A percentile compares a stretch with the other conserved stretches of the same genome.
Evolutionary conservation across 2,113 vertebrate species (phyloP).

Genomic region (Antechinus stuartii): DNA sequence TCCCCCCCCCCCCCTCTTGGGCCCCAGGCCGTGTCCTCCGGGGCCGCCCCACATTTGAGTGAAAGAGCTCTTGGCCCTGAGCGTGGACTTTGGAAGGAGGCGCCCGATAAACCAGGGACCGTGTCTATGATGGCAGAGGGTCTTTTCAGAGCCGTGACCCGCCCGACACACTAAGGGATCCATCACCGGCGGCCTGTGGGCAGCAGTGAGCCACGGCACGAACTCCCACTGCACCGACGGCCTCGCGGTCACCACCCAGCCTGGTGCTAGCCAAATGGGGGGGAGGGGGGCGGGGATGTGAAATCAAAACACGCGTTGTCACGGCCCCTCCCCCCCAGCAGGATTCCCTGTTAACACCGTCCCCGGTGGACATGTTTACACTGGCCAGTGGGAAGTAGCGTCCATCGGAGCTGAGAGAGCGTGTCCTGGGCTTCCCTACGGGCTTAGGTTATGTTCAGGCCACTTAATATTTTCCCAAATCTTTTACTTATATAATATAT

Average conservation of each 20-base stretch:
- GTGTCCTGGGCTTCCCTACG: neutral
- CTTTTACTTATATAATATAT: slow-evolving; percentile 42
- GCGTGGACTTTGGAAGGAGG: neutral
- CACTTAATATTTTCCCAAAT: neutral
- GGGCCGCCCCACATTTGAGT: slow-evolving; percentile 11
- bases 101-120: neutral
- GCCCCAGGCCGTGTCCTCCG: neutral
- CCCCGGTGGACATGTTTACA: neutral
- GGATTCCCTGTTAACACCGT: neutral
- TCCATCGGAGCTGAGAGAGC: neutral
- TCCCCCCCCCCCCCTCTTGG: slow-evolving; percentile 9
- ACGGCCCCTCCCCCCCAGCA: neutral
- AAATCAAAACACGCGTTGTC: neutral
- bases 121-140: neutral
- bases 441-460: neutral
- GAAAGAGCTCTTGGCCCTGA: neutral
- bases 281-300: no score
- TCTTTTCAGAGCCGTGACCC: neutral
- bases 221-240: neutral
- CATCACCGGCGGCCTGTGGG: accelerated
- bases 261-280: neutral
- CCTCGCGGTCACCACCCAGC: neutral
- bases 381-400: neutral
- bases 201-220: neutral
- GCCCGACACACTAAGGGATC: no score